Percentiles rank a stretch among this genome's conserved stretches.
phyloP scores from a whole-genome alignment of 2,797 vertebrate species.

The Sebastes steindachneri region DNA sequence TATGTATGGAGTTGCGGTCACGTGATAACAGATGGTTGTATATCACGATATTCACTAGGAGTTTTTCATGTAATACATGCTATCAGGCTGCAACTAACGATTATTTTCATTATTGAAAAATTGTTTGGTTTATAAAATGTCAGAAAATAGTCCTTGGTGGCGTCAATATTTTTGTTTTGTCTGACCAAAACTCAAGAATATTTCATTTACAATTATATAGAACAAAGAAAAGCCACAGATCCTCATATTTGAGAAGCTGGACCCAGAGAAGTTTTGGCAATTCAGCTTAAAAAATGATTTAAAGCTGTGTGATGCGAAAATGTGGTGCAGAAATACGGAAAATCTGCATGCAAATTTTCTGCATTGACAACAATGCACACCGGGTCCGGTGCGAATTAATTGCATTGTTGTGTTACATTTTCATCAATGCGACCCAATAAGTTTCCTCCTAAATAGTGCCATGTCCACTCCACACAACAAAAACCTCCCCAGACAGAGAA shows the following conservation, averaged over 20 bases:
- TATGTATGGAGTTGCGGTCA: neutral
- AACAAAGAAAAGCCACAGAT: neutral
- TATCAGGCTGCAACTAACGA: neutral
- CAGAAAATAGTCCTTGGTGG: neutral
- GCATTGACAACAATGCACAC: too few species aligned
- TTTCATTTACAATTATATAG: neutral
- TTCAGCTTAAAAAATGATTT: neutral
- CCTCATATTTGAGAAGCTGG: neutral
- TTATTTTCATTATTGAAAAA: neutral
- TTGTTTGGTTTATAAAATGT: neutral
- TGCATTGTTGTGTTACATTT: rapidly evolving
- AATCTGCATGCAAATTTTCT: too few species aligned
- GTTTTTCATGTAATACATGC: neutral
- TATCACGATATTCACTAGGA: neutral
- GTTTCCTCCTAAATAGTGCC: too few species aligned
- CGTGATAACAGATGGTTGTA: neutral
- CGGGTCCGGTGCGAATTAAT: too few species aligned
- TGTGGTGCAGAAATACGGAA: rapidly evolving
- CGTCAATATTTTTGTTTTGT: neutral
- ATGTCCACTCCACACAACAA: too few species aligned
- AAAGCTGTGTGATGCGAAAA: too few species aligned
- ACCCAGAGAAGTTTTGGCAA: neutral
- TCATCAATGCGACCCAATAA: too few species aligned
- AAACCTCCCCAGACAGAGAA: too few species aligned
- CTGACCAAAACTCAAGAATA: neutral